Evolutionary conservation across 2,888 invertebrate genomes (phyloP).

Genomic region (Isotomurus palustris): DNA sequence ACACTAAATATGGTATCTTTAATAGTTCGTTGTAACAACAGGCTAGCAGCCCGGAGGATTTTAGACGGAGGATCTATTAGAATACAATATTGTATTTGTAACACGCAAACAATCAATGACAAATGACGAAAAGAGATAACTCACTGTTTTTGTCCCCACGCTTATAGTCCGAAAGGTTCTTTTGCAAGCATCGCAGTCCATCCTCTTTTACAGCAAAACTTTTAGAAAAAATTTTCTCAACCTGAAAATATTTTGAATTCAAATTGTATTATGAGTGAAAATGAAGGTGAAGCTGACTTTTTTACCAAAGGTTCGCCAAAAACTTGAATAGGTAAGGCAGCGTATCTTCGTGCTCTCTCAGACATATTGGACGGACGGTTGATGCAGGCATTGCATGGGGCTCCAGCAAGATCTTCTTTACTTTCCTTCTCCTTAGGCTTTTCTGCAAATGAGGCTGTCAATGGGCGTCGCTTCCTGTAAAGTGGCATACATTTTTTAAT

Average conservation of each 20-base stretch:
- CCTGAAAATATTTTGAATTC: slow-evolving; percentile 59
- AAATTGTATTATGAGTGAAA: background rate
- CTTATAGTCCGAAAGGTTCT: slow-evolving; percentile 52
- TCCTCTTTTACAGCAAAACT: slow-evolving; percentile 86
- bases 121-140: background rate
- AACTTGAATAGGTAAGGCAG: slow-evolving; percentile 81
- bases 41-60: slow-evolving; percentile 64
- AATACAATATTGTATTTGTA: slow-evolving; percentile 15
- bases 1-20: slow-evolving; percentile 86
- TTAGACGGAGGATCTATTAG: slow-evolving; percentile 43
- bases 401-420: slow-evolving; percentile 34
- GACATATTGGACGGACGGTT: slow-evolving; percentile 44
- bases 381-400: slow-evolving; percentile 10
- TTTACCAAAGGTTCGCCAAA: slow-evolving; percentile 81
- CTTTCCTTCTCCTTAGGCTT: slow-evolving; percentile 24
- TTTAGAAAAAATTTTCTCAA: slow-evolving; percentile 85
- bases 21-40: slow-evolving; percentile 71
- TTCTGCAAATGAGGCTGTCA: slow-evolving; percentile 6
- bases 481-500: no score
- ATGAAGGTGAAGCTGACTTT: background rate
- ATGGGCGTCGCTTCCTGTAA: slow-evolving; percentile 37
- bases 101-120: background rate
- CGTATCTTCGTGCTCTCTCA: slow-evolving; percentile 54
- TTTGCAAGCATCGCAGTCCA: slow-evolving; percentile 66
- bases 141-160: slow-evolving; percentile 45